Evolutionary conservation across 2,888 invertebrate genomes (phyloP), one percentile per base, ranked within the genome.

Genomic region (Eumacrocentrus americanus): DNA sequence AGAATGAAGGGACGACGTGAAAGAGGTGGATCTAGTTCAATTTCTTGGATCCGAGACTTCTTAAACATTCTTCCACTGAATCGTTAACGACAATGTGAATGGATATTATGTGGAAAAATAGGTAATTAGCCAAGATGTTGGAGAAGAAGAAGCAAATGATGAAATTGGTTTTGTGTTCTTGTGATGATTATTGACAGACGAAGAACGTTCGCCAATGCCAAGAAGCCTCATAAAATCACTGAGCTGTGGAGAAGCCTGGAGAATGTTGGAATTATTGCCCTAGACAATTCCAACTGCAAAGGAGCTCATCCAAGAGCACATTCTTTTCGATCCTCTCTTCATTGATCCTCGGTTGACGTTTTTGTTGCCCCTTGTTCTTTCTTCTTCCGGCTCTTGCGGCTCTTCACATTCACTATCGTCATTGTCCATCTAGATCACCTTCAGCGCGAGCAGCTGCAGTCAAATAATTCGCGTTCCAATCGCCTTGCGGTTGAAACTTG

Each of bases 171-270:
- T 9, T 1, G 5, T 4, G n/a, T 42, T 18, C 6, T 25, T 23
- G n/a, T 46, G 3, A 12, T 46, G 9, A 44, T 44, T 46, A 46
- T 46, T 46, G 46, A 46, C 46, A 46, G 46, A 44, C 29, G 34
- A 35, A 56, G 35, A 56, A 22, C 20, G 34, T 20, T 14, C 14
- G 35, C 47, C 51, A 51, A 58, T 58, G 51, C 58, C 52, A 44
- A 51, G 50, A 51, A 58, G 58, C 48, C 35, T 59, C 71, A 69
- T 75, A 74, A 76, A 75, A 71, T 70, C 74, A 70, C 67, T 73
- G 67, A 70, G 72, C 72, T 71, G 72, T 74, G 70, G 72, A 73
- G 67, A 20, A 11, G 38, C 44, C 18, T 37, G 23, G 38, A 51
- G 58, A 58, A 58, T 58, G 58, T 22, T 51, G 34, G 42, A 25